Base-by-base conservation (phyloP, 2,113 vertebrate genomes). In the Diglossa brunneiventris region DNA sequence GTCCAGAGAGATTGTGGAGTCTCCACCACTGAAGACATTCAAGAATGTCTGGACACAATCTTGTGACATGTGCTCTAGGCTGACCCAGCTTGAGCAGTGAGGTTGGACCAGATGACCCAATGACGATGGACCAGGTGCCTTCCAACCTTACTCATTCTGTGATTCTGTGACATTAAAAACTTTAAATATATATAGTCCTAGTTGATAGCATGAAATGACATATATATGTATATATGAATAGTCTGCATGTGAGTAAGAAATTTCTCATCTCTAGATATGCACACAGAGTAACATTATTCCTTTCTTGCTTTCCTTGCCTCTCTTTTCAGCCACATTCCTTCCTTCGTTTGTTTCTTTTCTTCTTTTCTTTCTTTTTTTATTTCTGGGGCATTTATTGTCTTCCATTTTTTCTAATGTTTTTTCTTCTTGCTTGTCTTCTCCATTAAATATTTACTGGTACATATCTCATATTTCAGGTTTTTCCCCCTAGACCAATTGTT, bases 281-380 rank as follows among this genome's bases (percentile, higher is more conserved):
- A 72, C 4, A 72, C 5, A 78, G 6, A 35, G 3, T 41, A 80
- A 33, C 7, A 77, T 30, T 74, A 46, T 52, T 83, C 10, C 17
- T 81, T 53, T 39, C 3, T 63, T 80, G 44, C 62, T 52, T 52
- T 23, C 24, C 56, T 62, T 53, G 4, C 3, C 20, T 94, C 19
- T 73, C 31, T 77, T 78, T 89, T 73, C 9, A 75, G 15, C 1
- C 1, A 12, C 11, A 18, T 35, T 13, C 6, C 7, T 9, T 46
- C 28, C 10, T 30, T 39, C 44, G 5, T 56, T 80, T 12, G 1
- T 62, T 52, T 26, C 2, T 50, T 73, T 28, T 52, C 10, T 59
- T 42, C 1, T 0, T 5, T 52, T 21, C 1, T 10, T 39, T 37
- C 0, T 14, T 47, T 15, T 15, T 31, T 26, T 31, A 23, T 41